Evolutionary conservation across 53 echinoderm and acorn worm genomes (phyloP).

Genomic region (Patiria pectinifera): DNA sequence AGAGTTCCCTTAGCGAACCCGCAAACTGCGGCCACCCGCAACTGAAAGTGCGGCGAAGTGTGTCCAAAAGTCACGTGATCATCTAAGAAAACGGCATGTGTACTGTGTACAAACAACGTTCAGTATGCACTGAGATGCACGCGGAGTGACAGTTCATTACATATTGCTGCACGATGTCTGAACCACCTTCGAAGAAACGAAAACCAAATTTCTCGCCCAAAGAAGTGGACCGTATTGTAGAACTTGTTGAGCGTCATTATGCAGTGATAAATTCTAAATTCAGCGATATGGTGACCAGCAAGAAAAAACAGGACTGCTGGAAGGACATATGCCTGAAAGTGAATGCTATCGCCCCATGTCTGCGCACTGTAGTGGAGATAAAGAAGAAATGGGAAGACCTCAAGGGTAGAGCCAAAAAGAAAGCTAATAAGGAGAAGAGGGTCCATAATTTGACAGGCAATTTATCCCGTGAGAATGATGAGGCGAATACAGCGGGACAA

Average conservation of each 20-base stretch:
- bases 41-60: too few species aligned
- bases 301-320: slow-evolving; percentile 29
- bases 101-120: too few species aligned
- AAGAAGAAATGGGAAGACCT: slow-evolving; percentile 31
- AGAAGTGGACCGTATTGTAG: slow-evolving; percentile 15
- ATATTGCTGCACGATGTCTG: too few species aligned
- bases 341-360: slow-evolving; percentile 27
- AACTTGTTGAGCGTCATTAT: slow-evolving; percentile 11
- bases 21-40: too few species aligned
- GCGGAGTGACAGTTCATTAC: too few species aligned
- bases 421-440: slow-evolving; percentile 37
- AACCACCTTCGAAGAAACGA: too few species aligned
- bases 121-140: too few species aligned
- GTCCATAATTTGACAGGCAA: slow-evolving; percentile 16
- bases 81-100: too few species aligned
- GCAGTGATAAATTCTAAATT: slow-evolving; percentile 38
- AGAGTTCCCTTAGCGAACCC: too few species aligned
- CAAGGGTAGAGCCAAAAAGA: slow-evolving; percentile 24
- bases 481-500: slow-evolving; percentile 21
- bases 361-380: slow-evolving; percentile 2
- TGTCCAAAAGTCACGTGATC: too few species aligned
- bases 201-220: too few species aligned
- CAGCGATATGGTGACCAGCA: slow-evolving; percentile 6
- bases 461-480: slow-evolving; percentile 17
- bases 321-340: slow-evolving; percentile 9